These are phyloP conservation scores for Rutilus rutilus DNA, from an alignment of 2,113 vertebrate species.

Conservation along the genomic window DNA sequence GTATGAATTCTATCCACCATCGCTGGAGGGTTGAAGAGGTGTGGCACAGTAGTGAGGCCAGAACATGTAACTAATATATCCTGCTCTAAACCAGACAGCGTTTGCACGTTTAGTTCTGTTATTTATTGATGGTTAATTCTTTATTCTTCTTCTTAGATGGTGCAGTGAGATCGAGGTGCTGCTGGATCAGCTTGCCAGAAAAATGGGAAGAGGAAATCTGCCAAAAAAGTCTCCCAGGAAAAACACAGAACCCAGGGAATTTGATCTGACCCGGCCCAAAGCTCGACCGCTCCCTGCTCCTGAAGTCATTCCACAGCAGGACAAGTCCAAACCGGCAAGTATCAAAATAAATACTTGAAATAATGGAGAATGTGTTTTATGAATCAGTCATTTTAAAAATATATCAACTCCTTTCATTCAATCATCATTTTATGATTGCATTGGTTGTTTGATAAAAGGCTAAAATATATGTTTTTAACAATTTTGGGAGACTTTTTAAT, in stretches of 20 bases:
- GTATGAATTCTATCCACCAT: background rate
- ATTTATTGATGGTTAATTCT: background rate
- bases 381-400: background rate
- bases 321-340: conserved; percentile 81
- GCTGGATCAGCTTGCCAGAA: conserved; percentile 72
- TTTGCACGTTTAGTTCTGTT: background rate
- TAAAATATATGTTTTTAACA: background rate
- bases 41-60: background rate
- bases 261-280: conserved; percentile 82
- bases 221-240: conserved; percentile 67
- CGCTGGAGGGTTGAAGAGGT: background rate
- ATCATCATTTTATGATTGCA: background rate
- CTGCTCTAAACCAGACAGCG: background rate
- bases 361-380: background rate
- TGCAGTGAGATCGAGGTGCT: conserved; percentile 81
- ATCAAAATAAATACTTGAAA: background rate
- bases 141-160: conserved; percentile 77
- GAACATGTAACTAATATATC: background rate
- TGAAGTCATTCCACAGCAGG: conserved; percentile 71
- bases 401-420: background rate
- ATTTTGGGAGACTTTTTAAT: too few relatives aligned
- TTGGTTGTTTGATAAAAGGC: background rate
- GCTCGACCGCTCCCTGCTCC: conserved; percentile 75
- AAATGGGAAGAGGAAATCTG: conserved; percentile 40
- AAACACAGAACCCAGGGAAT: conserved; percentile 82